These are phyloP conservation scores for Tetranychus piercei DNA, from an alignment of 2,888 invertebrate species.

Conservation along the genomic window DNA sequence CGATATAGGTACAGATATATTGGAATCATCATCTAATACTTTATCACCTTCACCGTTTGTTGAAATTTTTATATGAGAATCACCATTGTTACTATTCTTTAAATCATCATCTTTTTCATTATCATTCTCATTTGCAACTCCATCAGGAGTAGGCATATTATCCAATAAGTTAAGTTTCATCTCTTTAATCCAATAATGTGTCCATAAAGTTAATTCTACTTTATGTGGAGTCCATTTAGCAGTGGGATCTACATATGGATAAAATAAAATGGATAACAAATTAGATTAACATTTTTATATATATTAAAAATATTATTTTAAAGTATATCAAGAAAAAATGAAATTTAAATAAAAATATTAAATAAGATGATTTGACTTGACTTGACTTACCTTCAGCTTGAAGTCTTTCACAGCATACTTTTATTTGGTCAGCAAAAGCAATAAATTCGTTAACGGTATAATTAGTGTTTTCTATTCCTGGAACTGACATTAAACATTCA, in stretches of 20 bases:
- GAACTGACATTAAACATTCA: constrained; percentile 83
- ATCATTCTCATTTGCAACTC: neutral
- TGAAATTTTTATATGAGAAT: neutral
- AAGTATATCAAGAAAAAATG: neutral
- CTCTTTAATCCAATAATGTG: constrained; percentile 69
- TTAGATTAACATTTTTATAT: too few species aligned
- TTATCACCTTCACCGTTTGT: constrained; percentile 2
- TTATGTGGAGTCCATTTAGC: constrained; percentile 38
- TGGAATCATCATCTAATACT: constrained; percentile 14
- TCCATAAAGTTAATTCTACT: constrained; percentile 81
- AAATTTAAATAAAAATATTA: neutral
- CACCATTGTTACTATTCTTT: neutral
- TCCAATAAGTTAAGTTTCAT: constrained; percentile 64
- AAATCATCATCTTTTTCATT: neutral
- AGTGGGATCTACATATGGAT: constrained; percentile 24
- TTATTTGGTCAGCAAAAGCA: constrained; percentile 76
- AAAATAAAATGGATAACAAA: too few species aligned
- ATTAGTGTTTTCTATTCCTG: constrained; percentile 84
- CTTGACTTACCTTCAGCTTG: constrained; percentile 40
- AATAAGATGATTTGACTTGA: too few species aligned
- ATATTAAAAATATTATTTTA: neutral
- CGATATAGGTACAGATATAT: constrained; percentile 15
- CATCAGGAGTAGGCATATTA: constrained; percentile 41
- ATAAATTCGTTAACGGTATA: constrained; percentile 91
- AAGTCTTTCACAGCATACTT: constrained; percentile 59